Base-by-base conservation (phyloP, 2,888 invertebrate genomes). In the Leptura quadrifasciata region DNA sequence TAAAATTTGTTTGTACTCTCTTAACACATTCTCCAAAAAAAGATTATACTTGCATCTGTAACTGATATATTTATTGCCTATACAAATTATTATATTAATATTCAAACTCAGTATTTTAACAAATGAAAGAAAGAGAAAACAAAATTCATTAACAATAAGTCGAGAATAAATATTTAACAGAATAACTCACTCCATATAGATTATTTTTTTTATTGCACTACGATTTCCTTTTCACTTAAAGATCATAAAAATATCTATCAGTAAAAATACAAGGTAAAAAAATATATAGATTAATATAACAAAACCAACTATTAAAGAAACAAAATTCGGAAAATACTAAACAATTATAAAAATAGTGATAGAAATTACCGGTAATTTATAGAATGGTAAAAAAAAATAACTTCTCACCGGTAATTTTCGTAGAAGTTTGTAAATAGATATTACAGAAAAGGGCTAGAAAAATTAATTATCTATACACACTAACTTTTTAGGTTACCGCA, bases 151-250 rank as follows among this genome's bases (percentile, higher is more conserved):
- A 76, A 79, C 79, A 77, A 77, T 77, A 76, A 76, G 68, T 79
- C 77, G 74, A 47, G 63, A 79, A 78, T 76, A 77, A 79, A 76
- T 78, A 79, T 77, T 54, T 64, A 71, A 60, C 61, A 63, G 60
- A 71, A 71, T 61, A 60, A 52, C 27, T 71, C 71, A 52, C 70
- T 70, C 70, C 31, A 47, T 57, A 60, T 64, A 64, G 35, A 52
- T 67, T 35, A 39, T 39, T 47, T 47, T 63, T 47, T 74, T 79
- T 79, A 79, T 79, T 79, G 77, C 78, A 76, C 77, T 76, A 76
- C 64, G 76, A 61, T 76, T 67, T 64, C 60, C 27, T 67, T 76
- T 35, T 68, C 67, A 67, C 54, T 67, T 27, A 63, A 63, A 63
- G 63, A 54, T 67, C 27, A 27, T 52, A 67, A 67, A 67, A 64